These are phyloP conservation scores for Equus przewalskii DNA, from an alignment of 2,113 vertebrate genomes.

Conservation along the genomic window DNA sequence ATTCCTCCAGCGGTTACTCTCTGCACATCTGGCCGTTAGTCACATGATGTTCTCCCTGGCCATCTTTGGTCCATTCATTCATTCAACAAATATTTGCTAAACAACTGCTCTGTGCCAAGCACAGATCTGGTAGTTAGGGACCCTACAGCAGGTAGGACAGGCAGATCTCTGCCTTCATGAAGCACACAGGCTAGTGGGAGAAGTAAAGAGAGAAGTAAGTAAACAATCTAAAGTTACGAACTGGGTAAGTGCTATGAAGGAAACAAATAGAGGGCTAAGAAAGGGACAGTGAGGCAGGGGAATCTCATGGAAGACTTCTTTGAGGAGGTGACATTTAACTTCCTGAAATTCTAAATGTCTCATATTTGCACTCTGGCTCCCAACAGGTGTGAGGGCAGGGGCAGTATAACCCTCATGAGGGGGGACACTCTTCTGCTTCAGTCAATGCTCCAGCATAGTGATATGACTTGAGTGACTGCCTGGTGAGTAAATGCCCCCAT, in stretches of 20 bases:
- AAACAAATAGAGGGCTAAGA: neutral
- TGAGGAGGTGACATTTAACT: neutral
- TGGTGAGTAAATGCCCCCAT: neutral
- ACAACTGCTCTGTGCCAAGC: neutral
- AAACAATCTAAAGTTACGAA: neutral
- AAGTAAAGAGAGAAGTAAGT: neutral
- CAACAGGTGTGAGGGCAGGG: neutral
- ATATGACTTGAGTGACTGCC: neutral
- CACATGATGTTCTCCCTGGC: neutral
- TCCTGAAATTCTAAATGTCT: neutral
- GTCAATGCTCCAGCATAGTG: neutral
- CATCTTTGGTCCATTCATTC: slow-evolving; percentile 37
- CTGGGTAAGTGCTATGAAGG: neutral
- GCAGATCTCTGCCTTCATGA: neutral
- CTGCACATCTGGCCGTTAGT: neutral
- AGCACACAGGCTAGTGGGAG: neutral
- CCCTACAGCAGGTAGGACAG: neutral
- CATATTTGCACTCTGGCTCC: neutral
- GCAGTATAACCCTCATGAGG: neutral
- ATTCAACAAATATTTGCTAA: slow-evolving; percentile 51
- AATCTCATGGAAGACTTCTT: neutral
- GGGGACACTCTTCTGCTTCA: neutral
- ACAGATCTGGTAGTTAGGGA: neutral
- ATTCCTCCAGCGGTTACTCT: neutral
- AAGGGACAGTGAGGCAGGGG: neutral